Conservation (phyloP, 2,888 invertebrate species). For the Himalopsyche anomala region DNA sequence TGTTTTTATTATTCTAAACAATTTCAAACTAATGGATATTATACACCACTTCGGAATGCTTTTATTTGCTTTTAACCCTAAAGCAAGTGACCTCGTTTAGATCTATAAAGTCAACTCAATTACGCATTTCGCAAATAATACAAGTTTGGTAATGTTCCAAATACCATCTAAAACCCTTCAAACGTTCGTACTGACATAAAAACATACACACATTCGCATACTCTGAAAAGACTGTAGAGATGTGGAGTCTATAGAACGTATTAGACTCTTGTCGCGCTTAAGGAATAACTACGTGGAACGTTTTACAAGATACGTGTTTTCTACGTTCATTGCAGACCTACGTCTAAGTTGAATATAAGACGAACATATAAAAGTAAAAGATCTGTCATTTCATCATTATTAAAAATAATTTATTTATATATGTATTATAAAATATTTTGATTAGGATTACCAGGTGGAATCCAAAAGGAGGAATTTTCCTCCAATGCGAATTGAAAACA, state of each 20-base stretch:
- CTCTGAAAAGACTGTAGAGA: not conserved
- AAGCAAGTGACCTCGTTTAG: not conserved
- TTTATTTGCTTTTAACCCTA: not conserved
- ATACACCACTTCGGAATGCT: not conserved
- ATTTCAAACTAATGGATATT: no score
- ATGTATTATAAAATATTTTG: no score
- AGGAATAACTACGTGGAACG: conserved; percentile 1
- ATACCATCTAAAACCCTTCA: conserved; percentile 11
- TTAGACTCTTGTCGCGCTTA: not conserved
- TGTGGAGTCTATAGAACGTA: not conserved
- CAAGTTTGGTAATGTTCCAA: conserved; percentile 17
- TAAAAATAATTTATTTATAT: no score
- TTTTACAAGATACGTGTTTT: conserved; percentile 12
- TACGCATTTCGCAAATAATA: conserved; percentile 5
- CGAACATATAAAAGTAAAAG: no score
- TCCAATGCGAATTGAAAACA: no score
- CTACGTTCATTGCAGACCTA: not conserved
- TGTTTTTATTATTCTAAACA: no score
- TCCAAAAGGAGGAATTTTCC: no score
- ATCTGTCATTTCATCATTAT: no score
- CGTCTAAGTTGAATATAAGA: not conserved
- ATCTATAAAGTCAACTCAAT: not conserved
- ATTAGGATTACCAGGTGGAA: no score
- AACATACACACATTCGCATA: not conserved
- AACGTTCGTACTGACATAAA: not conserved